Evolutionary conservation across 2,888 invertebrate species (phyloP), one percentile per base, ranked within the genome.

Genomic region (Chaitophorus viminalis): DNA sequence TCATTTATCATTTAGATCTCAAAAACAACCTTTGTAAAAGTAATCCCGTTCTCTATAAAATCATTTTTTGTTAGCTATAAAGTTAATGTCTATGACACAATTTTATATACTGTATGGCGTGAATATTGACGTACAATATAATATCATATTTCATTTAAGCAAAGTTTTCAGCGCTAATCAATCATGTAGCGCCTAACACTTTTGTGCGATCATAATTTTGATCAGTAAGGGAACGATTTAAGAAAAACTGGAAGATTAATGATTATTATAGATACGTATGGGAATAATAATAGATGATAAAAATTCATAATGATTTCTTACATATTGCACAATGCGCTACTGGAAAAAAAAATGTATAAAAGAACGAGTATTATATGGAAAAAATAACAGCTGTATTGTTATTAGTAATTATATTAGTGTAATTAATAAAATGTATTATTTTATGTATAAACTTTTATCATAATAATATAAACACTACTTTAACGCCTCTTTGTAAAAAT

Each of bases 161-260:
- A 72, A 72, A 72, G 33, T 33, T 72, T 18, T 29, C 33, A 72
- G 68, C 14, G 33, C 4, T 72, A 72, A 72, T 72, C 72, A 72
- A 72, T 72, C 72, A 72, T 72, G 21, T 29, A 31, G 21, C 33
- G 72, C 72, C 5, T 36, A 21, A 18, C 29, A 29, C 68, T 68
- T 68, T 68, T 21, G 21, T 60, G 60, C 8, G 72, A 72, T 72
- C 33, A 72, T 17, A 29, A 72, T 72, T 36, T 72, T 72, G 72
- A 72, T 72, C 72, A 72, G 33, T 5, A 36, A 72, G 36, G 33
- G 36, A 29, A 36, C 33, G n/a, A 68, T 68, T 8, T 29, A 68
- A 68, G 68, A n/a, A 36, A 36, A 72, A 33, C 72, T 21, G 29
- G 14, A 72, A 33, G 72, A 72, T 72, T 72, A 72, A 72, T 72